Conservation (phyloP, 2,113 vertebrate genomes). For the Tachuris rubrigastra region DNA sequence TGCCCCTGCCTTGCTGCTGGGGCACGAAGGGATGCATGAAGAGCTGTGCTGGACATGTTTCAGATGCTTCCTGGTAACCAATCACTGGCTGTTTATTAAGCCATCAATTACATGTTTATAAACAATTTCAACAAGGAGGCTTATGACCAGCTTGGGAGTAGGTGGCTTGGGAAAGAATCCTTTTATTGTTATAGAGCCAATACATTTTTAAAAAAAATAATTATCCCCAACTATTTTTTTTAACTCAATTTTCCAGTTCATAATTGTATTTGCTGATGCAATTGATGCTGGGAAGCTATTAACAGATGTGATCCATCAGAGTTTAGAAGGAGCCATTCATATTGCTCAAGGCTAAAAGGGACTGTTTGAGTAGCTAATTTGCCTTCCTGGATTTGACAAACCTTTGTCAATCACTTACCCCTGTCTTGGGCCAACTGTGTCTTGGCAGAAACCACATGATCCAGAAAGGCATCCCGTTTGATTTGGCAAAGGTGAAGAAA, state of each 20-base stretch:
- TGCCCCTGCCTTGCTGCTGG: background rate
- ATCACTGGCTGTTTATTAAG: background rate
- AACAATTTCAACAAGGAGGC: constrained; percentile 18
- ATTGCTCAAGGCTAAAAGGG: constrained; percentile 1
- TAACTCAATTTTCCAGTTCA: background rate
- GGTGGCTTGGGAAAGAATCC: background rate
- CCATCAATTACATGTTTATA: constrained; percentile 17
- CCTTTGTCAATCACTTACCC: constrained; percentile 6
- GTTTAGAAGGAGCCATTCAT: background rate
- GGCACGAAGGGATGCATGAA: background rate
- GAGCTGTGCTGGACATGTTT: background rate
- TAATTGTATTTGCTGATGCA: constrained; percentile 33
- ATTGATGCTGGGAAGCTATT: constrained; percentile 30
- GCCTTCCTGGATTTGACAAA: constrained; percentile 40
- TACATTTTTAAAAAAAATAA: background rate
- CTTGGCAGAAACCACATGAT: background rate
- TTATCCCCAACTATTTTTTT: background rate
- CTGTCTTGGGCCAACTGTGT: background rate
- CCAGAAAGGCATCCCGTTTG: background rate
- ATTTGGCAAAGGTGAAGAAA: background rate
- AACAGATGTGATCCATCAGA: constrained; percentile 49
- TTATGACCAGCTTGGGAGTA: constrained; percentile 1
- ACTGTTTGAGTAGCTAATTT: constrained; percentile 1
- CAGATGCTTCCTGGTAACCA: background rate
- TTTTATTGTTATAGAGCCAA: constrained; percentile 27